Evolutionary conservation across 1,140 invertebrate genomes (phyloP), one percentile per base, ranked within the genome.

Genomic region (Zeugodacus cucurbitae): DNA sequence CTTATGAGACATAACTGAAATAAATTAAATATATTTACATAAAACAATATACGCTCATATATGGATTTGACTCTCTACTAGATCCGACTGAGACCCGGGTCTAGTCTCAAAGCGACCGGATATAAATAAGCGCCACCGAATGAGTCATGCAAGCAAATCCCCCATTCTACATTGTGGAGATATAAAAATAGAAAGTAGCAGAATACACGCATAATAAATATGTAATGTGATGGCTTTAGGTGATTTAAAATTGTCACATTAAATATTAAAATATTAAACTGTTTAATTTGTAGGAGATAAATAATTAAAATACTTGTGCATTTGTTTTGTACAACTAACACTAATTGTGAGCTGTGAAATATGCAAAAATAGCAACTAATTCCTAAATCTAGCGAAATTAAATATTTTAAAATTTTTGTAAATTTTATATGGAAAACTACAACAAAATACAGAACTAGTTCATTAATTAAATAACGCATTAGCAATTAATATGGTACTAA

Each of bases 101-200:
- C 93, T 86, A 90, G 88, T 85, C 87, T 92, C 14, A 87, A 87
- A 67, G 88, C 70, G 92, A 93, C 86, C 86, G 85, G 54, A 48
- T 85, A 88, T 88, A 89, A 86, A 89, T 87, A 62, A 87, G 17
- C 32, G 54, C 1, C 22, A 57, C 26, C 48, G 14, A 58, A 1
- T 20, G 59, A 86, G 29, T 17, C 48, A 58, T 58, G 26, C 22
- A 3, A 85, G 11, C 10, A n/a, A 4, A 22, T 2, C n/a, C 14
- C 1, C n/a, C 29, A 85, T 22, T 26, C 44, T 14, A 20, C 7
- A 54, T 7, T 54, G 48, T 22, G n/a, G 17, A 41, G 11, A 32
- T 14, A 22, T 32, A n/a, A n/a, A n/a, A n/a, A n/a, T n/a, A n/a
- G n/a, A n/a, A n/a, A n/a, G n/a, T n/a, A n/a, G n/a, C n/a, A n/a